phyloP scores from a whole-genome alignment of 2,888 invertebrate species.

The Spodoptera littoralis region DNA sequence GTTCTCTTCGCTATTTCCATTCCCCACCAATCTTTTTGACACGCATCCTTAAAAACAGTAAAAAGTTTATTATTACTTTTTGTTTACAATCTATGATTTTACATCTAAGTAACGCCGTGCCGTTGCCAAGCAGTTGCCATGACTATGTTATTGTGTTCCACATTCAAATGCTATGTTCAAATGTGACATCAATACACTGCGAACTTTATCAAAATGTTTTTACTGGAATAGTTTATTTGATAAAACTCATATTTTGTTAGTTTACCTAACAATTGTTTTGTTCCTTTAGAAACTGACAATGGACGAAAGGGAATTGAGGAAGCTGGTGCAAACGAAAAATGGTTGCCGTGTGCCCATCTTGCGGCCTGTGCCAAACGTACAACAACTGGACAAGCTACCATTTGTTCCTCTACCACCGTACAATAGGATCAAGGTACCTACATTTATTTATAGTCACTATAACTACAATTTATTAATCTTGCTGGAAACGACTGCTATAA shows the following conservation, averaged over 20 bases:
- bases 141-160: conserved; percentile 26
- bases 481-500: background rate
- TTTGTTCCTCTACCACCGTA: conserved; percentile 81
- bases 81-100: conserved; percentile 6
- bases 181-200: conserved; percentile 39
- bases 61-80: background rate
- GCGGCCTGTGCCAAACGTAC: conserved; percentile 79
- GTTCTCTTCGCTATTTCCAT: too few species aligned
- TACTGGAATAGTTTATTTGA: conserved; percentile 18
- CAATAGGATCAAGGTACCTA: conserved; percentile 80
- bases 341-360: conserved; percentile 80
- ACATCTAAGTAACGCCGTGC: conserved; percentile 15
- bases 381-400: conserved; percentile 77
- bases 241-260: conserved; percentile 27
- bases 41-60: too few species aligned
- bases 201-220: conserved; percentile 22
- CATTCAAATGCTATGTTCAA: conserved; percentile 29
- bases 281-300: conserved; percentile 61
- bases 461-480: too few species aligned
- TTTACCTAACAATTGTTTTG: conserved; percentile 33
- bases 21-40: too few species aligned
- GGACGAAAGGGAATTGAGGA: conserved; percentile 82
- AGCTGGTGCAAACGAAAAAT: conserved; percentile 81
- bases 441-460: conserved; percentile 4
- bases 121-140: conserved; percentile 51